Percentiles rank a stretch among this genome's conserved stretches.
phyloP scores from a whole-genome alignment of 2,888 invertebrate genomes.

The Dynastes hyllus region DNA sequence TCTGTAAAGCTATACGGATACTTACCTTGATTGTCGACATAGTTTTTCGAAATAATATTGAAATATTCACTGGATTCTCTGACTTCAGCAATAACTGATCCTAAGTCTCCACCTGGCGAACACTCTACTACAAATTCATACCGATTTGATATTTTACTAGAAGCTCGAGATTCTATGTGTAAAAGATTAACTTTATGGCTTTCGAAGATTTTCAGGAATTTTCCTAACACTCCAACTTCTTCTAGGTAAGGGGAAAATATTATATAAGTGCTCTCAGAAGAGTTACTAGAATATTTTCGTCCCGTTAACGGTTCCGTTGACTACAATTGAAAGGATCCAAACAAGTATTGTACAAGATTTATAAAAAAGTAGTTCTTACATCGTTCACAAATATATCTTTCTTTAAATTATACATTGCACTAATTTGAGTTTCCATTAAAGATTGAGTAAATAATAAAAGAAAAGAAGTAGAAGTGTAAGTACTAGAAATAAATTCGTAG shows the following conservation, averaged over 20 bases:
- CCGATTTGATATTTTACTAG: conserved; percentile 81
- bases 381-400: neutral
- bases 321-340: neutral
- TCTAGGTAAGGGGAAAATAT: conserved; percentile 90
- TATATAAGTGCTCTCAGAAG: conserved; percentile 85
- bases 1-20: neutral
- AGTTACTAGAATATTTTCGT: conserved; percentile 75
- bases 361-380: neutral
- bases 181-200: conserved; percentile 85
- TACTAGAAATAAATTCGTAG: no score
- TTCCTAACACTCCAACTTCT: conserved; percentile 91
- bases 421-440: no score
- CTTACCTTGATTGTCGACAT: conserved; percentile 84
- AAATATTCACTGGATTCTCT: conserved; percentile 83
- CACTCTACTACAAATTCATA: conserved; percentile 98
- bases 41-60: conserved; percentile 91
- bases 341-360: neutral
- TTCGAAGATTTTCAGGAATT: conserved; percentile 91
- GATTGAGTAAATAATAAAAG: no score
- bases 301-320: conserved; percentile 72
- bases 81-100: conserved; percentile 83
- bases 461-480: no score
- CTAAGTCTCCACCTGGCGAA: conserved; percentile 85
- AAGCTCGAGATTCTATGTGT: conserved; percentile 96
- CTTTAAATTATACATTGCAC: neutral